A percentile compares a stretch with the other conserved stretches of the same genome.
phyloP scores from a whole-genome alignment of 2,113 vertebrate genomes.

The Etheostoma cragini region DNA sequence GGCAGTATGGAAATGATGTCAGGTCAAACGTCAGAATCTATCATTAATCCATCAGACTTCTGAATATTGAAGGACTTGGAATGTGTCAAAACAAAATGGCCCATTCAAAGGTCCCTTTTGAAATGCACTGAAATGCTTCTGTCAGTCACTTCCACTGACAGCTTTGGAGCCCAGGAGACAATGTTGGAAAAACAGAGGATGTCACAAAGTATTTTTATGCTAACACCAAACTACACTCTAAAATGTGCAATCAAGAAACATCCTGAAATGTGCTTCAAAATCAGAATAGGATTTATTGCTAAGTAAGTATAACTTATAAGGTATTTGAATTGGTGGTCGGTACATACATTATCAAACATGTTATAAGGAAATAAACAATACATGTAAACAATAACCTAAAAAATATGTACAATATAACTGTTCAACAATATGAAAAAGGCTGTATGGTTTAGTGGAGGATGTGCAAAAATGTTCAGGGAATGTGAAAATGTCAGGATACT shows the following conservation, averaged over 20 bases:
- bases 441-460: too few species aligned
- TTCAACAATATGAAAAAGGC: too few species aligned
- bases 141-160: background rate
- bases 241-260: background rate
- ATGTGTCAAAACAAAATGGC: background rate
- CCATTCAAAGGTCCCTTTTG: background rate
- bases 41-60: background rate
- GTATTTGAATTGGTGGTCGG: too few species aligned
- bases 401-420: too few species aligned
- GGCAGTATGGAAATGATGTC: background rate
- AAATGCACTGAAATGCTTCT: background rate
- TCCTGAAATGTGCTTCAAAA: background rate
- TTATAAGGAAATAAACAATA: too few species aligned
- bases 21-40: background rate
- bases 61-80: background rate
- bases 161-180: background rate
- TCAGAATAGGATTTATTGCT: too few species aligned
- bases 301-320: too few species aligned
- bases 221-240: background rate
- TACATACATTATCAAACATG: too few species aligned
- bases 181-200: background rate
- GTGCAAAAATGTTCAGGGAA: too few species aligned
- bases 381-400: too few species aligned
- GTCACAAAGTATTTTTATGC: background rate
- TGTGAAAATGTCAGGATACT: too few species aligned